Base-by-base conservation (phyloP, 2,888 invertebrate species). In the Athalia circularis region DNA sequence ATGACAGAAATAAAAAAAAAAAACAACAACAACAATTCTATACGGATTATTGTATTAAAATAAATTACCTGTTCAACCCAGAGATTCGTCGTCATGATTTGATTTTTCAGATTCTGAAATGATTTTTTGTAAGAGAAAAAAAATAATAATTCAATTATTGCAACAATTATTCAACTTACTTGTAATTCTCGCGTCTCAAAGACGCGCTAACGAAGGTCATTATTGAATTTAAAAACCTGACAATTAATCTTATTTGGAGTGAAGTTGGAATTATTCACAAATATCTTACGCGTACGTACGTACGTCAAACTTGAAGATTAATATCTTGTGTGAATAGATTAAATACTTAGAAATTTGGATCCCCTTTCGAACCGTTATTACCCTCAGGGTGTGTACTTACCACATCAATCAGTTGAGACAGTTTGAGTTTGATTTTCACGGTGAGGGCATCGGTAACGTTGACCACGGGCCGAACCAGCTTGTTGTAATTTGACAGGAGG, bases 381-480 rank as follows among this genome's bases (percentile, higher is more conserved):
- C 52, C n/a, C n/a, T 45, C 11, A 9, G 48, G 9, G 64, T 43
- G 52, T 64, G 15, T 85, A 92, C 95, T 94, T 91, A 95, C 95
- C 92, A 97, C 96, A 92, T 97, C 96, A 90, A 97, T 96, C 91
- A 97, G 94, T 91, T 97, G 96, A 72, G 96, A 96, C 82, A 97
- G 92, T 91, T 96, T 95, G 88, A 97, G 94, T 91, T 96, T 96
- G 91, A 97, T 95, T 91, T 94, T 94, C 90, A 97, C 96, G 77
- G 95, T 95, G 86, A 97, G 93, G 78, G 96, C 95, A 91, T 96
- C 96, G 81, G 95, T 94, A 86, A 95, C 96, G 91, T 96, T 96
- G 88, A 95, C 95, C 84, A 96, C 96, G 76, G 96, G 96, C 82
- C 96, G 93, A 84, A 96, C 96, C 90, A 96, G 92, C 92, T 96